Percentiles rank a stretch among this genome's conserved stretches.
These are phyloP conservation scores for Atrichornis clamosus DNA, from an alignment of 2,113 vertebrate genomes.

Conservation along the genomic window DNA sequence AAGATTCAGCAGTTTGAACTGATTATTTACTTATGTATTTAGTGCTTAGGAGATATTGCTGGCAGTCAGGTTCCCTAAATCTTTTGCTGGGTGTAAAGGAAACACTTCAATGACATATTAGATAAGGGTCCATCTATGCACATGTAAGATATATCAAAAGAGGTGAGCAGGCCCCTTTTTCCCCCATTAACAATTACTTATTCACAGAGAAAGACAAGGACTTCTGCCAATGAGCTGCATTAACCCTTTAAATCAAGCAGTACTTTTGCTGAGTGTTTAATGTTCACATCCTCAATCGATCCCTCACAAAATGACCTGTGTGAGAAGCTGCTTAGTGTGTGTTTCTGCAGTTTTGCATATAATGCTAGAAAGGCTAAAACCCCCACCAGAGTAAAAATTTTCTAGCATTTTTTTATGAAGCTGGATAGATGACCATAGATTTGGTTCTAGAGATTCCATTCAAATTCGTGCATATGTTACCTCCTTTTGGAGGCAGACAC, in stretches of 20 bases:
- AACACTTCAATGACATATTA: neutral
- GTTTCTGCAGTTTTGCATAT: neutral
- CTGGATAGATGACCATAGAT: neutral
- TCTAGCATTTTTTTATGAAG: neutral
- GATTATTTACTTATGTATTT: neutral
- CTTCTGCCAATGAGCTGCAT: neutral
- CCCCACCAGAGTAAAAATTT: neutral
- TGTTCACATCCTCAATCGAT: neutral
- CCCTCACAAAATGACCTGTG: neutral
- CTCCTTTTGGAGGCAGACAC: neutral
- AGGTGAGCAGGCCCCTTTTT: neutral
- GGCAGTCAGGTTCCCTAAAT: neutral
- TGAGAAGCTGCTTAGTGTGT: neutral
- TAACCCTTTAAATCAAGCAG: neutral
- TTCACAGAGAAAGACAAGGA: neutral
- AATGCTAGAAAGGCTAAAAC: neutral
- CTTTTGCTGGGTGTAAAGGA: neutral
- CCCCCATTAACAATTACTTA: neutral
- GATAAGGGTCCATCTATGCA: neutral
- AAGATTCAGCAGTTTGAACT: neutral
- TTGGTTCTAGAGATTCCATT: neutral
- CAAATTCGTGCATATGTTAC: neutral
- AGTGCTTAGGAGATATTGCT: neutral
- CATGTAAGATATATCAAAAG: neutral
- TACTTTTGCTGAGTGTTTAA: neutral